These are phyloP conservation scores for Pagetopsis macropterus DNA, from an alignment of 2,797 vertebrate genomes.

Conservation along the genomic window DNA sequence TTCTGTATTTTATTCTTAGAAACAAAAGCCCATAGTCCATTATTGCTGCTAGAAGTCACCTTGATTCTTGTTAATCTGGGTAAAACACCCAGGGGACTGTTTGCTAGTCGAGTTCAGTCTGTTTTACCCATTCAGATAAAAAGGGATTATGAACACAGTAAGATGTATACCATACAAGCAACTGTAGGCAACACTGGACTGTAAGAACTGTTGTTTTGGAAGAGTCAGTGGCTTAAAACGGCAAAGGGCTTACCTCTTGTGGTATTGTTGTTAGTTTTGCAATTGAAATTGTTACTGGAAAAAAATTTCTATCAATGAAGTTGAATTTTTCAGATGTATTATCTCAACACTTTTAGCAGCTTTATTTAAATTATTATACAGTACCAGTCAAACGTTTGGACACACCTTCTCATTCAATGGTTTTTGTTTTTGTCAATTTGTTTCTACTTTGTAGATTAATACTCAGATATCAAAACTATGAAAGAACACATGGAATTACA, in stretches of 20 bases:
- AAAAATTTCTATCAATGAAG: no score
- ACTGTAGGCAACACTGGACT: neutral
- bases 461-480: no score
- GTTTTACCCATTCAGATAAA: neutral
- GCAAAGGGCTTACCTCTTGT: neutral
- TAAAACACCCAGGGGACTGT: constrained; percentile 29
- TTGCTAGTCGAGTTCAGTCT: neutral
- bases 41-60: constrained; percentile 42
- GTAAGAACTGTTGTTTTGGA: constrained; percentile 4
- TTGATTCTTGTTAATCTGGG: constrained; percentile 48
- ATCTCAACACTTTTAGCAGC: neutral
- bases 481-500: no score
- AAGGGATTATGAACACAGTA: constrained; percentile 22
- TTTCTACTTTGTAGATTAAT: no score
- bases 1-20: constrained; percentile 33
- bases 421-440: no score
- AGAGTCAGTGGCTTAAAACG: neutral
- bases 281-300: no score
- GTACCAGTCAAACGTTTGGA: no score
- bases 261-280: neutral
- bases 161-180: neutral
- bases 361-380: neutral
- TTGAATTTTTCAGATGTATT: neutral
- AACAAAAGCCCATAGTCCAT: constrained; percentile 28
- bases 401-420: no score